A percentile compares a stretch with the other conserved stretches of the same genome.
These are phyloP conservation scores for Drosophila hamatofila DNA, from an alignment of 2,888 invertebrate species.

Conservation along the genomic window DNA sequence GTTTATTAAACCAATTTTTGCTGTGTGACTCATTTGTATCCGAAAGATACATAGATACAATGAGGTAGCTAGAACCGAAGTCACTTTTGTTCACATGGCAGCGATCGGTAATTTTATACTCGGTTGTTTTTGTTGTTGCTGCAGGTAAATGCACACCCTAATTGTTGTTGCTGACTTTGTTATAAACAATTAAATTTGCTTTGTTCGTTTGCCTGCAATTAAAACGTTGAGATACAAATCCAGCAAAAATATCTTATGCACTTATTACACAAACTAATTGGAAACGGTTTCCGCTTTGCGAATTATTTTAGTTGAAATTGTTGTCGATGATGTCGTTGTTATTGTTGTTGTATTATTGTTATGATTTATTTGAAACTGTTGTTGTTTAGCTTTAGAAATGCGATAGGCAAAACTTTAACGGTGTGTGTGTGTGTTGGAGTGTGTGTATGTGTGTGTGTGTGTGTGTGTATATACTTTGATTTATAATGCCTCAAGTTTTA, in stretches of 20 bases:
- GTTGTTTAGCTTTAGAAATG: constrained; percentile 34
- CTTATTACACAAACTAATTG: constrained; percentile 59
- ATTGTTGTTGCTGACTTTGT: constrained; percentile 38
- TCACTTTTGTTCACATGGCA: constrained; percentile 41
- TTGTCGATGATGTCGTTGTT: constrained; percentile 18
- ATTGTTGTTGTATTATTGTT: constrained; percentile 32
- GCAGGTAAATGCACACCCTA: constrained; percentile 55
- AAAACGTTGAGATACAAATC: constrained; percentile 57
- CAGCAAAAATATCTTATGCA: constrained; percentile 38
- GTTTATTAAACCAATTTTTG: constrained; percentile 31
- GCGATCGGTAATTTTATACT: constrained; percentile 44
- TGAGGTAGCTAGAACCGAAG: constrained; percentile 33
- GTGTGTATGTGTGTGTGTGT: background rate
- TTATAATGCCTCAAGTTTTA: constrained; percentile 57
- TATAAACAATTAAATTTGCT: constrained; percentile 62
- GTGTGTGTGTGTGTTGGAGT: constrained; percentile 6
- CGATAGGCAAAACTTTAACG: constrained; percentile 25
- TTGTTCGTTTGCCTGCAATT: constrained; percentile 54
- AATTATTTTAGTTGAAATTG: constrained; percentile 32
- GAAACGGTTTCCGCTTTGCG: constrained; percentile 52
- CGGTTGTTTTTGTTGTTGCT: constrained; percentile 28
- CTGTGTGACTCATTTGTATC: constrained; percentile 51
- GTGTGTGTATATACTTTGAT: constrained; percentile 47
- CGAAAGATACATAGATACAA: constrained; percentile 41
- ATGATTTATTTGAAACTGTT: constrained; percentile 45